phyloP scores from a whole-genome alignment of 2,888 invertebrate genomes.

The Latrodectus hesperus region DNA sequence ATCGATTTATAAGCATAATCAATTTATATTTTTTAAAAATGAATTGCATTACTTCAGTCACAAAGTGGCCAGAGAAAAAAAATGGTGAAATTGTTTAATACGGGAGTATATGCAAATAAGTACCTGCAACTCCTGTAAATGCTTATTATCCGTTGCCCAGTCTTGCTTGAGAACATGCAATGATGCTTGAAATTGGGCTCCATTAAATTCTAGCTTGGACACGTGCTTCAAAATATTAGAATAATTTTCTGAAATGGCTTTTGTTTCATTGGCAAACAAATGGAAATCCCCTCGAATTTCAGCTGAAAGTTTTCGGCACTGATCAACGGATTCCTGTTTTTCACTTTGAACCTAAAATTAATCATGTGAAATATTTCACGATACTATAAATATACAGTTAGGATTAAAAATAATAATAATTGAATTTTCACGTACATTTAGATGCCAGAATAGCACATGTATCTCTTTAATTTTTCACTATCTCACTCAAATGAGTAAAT shows the following conservation, averaged over 20 bases:
- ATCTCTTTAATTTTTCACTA: too few species aligned
- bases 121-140: conserved; percentile 44
- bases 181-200: conserved; percentile 84
- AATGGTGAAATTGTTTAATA: too few species aligned
- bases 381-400: background rate
- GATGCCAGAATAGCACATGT: too few species aligned
- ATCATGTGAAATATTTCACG: background rate
- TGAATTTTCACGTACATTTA: too few species aligned
- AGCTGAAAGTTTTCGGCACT: background rate
- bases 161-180: conserved; percentile 86
- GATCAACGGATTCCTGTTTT: background rate
- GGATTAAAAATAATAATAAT: too few species aligned
- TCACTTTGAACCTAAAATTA: background rate
- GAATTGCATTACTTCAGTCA: too few species aligned
- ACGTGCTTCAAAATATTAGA: conserved; percentile 75
- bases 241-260: background rate
- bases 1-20: too few species aligned
- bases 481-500: too few species aligned
- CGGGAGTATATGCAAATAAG: background rate
- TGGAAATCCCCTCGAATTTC: background rate
- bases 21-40: too few species aligned
- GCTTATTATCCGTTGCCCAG: conserved; percentile 77
- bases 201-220: conserved; percentile 85
- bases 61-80: too few species aligned
- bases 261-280: background rate